These are phyloP conservation scores for Malurus melanocephalus DNA, from an alignment of 2,113 vertebrate genomes.

Conservation along the genomic window DNA sequence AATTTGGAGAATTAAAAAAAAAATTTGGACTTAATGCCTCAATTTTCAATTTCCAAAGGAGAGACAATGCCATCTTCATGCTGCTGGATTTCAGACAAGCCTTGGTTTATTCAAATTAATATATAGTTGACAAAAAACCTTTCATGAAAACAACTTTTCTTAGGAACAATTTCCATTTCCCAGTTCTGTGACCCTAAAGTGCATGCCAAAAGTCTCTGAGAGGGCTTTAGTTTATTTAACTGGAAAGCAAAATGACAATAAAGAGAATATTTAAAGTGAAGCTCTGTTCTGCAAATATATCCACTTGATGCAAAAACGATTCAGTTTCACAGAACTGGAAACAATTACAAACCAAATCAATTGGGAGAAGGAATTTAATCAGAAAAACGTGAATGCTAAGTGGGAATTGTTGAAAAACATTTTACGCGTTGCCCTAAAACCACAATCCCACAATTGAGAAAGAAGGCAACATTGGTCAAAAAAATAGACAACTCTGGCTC, in stretches of 20 bases:
- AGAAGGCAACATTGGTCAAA: neutral
- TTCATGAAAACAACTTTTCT: slow-evolving; percentile 10
- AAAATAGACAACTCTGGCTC: neutral
- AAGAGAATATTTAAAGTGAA: slow-evolving; percentile 16
- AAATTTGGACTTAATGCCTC: neutral
- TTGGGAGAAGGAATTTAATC: slow-evolving; percentile 59
- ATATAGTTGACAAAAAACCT: neutral
- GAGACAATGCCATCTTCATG: neutral
- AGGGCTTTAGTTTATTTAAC: slow-evolving; percentile 13
- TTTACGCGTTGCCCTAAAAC: slow-evolving; percentile 48
- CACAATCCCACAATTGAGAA: slow-evolving; percentile 63
- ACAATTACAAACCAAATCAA: slow-evolving; percentile 50
- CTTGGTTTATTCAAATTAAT: neutral
- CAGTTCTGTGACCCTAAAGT: neutral
- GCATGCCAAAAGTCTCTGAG: neutral
- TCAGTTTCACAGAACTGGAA: slow-evolving; percentile 41
- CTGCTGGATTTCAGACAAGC: neutral
- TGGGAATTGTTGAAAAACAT: slow-evolving; percentile 63
- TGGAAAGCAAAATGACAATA: slow-evolving; percentile 37
- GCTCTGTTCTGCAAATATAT: slow-evolving; percentile 50
- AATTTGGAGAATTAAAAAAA: neutral
- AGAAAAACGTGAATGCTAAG: slow-evolving; percentile 56
- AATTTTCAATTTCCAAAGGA: neutral
- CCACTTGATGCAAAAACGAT: neutral
- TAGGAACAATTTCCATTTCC: slow-evolving; percentile 37